phyloP scores from a whole-genome alignment of 2,888 invertebrate genomes.

The Netelia virgata region DNA sequence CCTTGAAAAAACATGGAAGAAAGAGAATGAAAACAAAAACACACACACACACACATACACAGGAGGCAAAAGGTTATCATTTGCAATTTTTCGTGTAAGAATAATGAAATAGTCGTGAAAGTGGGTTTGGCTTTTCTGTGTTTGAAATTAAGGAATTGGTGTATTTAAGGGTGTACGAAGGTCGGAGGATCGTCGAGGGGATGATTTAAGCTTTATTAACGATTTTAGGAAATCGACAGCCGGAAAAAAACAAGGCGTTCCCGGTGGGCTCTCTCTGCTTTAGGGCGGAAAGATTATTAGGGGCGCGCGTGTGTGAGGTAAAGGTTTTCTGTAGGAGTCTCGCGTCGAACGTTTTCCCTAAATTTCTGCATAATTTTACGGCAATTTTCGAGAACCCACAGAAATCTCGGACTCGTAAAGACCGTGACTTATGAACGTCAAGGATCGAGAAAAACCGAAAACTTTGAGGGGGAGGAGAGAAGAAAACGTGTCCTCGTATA shows the following conservation, averaged over 20 bases:
- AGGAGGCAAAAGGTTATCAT: neutral
- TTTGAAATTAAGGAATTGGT: conserved; percentile 44
- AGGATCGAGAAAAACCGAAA: conserved; percentile 46
- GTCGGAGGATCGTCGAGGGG: neutral
- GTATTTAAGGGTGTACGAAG: conserved; percentile 32
- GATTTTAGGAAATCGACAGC: conserved; percentile 57
- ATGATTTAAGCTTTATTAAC: conserved; percentile 66
- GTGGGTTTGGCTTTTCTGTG: conserved; percentile 7
- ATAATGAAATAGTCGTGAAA: neutral
- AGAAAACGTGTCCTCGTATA: conserved; percentile 8
- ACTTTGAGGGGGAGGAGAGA: conserved; percentile 2
- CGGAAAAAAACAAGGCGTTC: conserved; percentile 63
- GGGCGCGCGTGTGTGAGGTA: conserved; percentile 50
- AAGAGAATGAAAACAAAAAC: conserved; percentile 13
- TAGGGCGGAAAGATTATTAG: conserved; percentile 53
- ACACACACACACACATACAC: neutral
- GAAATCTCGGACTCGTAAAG: conserved; percentile 71
- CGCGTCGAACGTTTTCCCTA: conserved; percentile 5
- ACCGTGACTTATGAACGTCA: conserved; percentile 76
- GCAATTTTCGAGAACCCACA: conserved; percentile 71
- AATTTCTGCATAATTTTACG: conserved; percentile 79
- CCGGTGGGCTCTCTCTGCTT: conserved; percentile 40
- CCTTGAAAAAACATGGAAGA: neutral
- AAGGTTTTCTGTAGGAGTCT: neutral
- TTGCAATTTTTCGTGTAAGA: neutral